A percentile compares a stretch with the other conserved stretches of the same genome.
phyloP scores from a whole-genome alignment of 2,113 vertebrate genomes.

The Solea solea region DNA sequence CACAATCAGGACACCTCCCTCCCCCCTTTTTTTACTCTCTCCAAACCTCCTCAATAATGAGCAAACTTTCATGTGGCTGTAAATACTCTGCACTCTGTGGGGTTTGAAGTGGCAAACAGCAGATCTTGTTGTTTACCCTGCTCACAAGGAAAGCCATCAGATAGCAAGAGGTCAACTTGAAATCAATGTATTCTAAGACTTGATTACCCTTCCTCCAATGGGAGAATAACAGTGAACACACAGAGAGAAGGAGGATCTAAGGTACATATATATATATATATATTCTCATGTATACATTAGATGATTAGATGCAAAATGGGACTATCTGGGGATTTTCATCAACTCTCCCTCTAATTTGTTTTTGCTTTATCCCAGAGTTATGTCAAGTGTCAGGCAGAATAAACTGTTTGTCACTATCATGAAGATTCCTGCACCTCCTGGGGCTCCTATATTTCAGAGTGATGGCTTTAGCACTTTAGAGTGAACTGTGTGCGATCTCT shows the following conservation, averaged over 20 bases:
- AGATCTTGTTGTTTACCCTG: slow-evolving; percentile 70
- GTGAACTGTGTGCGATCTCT: slow-evolving; percentile 76
- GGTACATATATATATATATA: slow-evolving; percentile 32
- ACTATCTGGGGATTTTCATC: slow-evolving; percentile 69
- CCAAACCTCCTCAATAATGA: slow-evolving; percentile 75
- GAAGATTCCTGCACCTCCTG: slow-evolving; percentile 62
- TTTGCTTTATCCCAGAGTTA: slow-evolving; percentile 59
- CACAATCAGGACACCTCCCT: slow-evolving; percentile 72
- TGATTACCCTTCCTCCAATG: slow-evolving; percentile 32
- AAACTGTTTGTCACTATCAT: slow-evolving; percentile 67
- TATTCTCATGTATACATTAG: slow-evolving; percentile 6
- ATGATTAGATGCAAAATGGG: slow-evolving; percentile 58
- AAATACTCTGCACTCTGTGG: slow-evolving; percentile 66
- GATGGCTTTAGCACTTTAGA: slow-evolving; percentile 76
- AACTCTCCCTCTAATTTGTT: slow-evolving; percentile 59
- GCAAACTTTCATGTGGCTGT: slow-evolving; percentile 78
- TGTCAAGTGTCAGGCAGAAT: slow-evolving; percentile 65
- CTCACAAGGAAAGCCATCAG: slow-evolving; percentile 66
- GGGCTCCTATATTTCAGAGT: slow-evolving; percentile 73
- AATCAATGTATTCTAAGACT: slow-evolving; percentile 53
- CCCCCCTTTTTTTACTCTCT: slow-evolving; percentile 18
- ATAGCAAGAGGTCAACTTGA: slow-evolving; percentile 66
- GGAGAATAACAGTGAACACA: slow-evolving; percentile 47
- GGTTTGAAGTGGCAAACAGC: slow-evolving; percentile 75
- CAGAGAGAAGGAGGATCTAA: slow-evolving; percentile 40